These are phyloP conservation scores for Agrilus mali DNA, from an alignment of 2,888 invertebrate genomes.

Conservation along the genomic window DNA sequence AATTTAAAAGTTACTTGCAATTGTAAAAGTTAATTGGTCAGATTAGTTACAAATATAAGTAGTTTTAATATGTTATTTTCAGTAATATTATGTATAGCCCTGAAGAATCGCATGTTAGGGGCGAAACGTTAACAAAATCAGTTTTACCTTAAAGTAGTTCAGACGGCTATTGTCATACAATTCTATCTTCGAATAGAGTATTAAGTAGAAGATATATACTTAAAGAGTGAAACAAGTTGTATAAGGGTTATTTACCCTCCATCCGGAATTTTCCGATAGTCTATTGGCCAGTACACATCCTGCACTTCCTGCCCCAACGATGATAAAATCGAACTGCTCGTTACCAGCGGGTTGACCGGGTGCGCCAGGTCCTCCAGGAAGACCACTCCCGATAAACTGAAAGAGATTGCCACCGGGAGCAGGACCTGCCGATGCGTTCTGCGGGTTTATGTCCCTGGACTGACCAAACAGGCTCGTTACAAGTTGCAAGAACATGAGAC, in stretches of 20 bases:
- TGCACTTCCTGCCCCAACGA: constrained; percentile 55
- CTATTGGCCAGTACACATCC: constrained; percentile 56
- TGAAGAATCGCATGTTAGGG: too few relatives aligned
- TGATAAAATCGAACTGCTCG: constrained; percentile 46
- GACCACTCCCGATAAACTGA: neutral
- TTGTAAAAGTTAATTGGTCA: too few relatives aligned
- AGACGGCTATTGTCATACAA: too few relatives aligned
- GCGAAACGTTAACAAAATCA: too few relatives aligned
- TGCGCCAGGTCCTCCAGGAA: neutral
- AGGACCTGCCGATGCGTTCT: constrained; percentile 21
- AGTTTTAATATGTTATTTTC: too few relatives aligned
- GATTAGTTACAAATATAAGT: too few relatives aligned
- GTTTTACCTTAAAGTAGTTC: too few relatives aligned
- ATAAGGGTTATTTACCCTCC: constrained; percentile 37
- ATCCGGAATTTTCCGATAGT: constrained; percentile 45
- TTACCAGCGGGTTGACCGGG: constrained; percentile 3
- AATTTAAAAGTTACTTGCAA: too few relatives aligned
- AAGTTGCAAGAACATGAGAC: constrained; percentile 45
- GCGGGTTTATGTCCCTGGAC: constrained; percentile 32
- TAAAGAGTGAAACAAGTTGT: too few relatives aligned
- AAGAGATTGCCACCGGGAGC: constrained; percentile 1
- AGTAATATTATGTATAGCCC: too few relatives aligned
- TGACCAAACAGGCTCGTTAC: constrained; percentile 44
- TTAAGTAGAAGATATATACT: too few relatives aligned
- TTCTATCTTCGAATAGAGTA: too few relatives aligned